Evolutionary conservation across 1,140 invertebrate species (phyloP).

Genomic region (Nixonia krombeini): DNA sequence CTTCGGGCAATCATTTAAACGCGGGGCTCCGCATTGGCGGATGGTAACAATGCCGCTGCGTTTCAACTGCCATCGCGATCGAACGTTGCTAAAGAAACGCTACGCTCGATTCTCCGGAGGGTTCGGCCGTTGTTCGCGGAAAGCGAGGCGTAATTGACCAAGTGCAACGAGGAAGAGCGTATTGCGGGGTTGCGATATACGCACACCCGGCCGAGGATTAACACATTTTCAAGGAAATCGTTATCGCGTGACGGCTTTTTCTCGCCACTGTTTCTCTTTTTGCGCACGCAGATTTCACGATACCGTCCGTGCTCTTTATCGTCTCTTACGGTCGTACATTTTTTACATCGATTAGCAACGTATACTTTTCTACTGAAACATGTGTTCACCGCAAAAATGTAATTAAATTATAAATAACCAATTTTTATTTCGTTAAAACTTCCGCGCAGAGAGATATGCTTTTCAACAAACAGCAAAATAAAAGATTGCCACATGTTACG

Average conservation of each 20-base stretch:
- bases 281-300: no score
- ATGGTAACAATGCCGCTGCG: background rate
- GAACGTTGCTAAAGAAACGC: conserved; percentile 5
- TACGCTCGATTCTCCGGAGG: background rate
- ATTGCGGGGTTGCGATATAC: background rate
- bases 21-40: conserved; percentile 3
- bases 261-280: background rate
- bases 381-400: no score
- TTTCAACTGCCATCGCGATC: conserved; percentile 1
- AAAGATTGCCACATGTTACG: no score
- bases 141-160: background rate
- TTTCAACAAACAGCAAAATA: no score
- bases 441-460: no score
- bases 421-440: no score
- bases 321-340: background rate
- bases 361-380: background rate
- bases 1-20: conserved; percentile 29
- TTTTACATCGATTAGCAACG: background rate
- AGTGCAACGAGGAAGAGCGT: background rate
- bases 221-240: conserved; percentile 12
- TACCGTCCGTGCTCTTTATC: no score
- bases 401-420: no score
- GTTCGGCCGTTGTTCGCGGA: background rate
- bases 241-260: conserved; percentile 3
- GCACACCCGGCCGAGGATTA: conserved; percentile 5